Evolutionary conservation across 1,140 invertebrate species (phyloP).

Genomic region (Teleogryllus occipitalis): DNA sequence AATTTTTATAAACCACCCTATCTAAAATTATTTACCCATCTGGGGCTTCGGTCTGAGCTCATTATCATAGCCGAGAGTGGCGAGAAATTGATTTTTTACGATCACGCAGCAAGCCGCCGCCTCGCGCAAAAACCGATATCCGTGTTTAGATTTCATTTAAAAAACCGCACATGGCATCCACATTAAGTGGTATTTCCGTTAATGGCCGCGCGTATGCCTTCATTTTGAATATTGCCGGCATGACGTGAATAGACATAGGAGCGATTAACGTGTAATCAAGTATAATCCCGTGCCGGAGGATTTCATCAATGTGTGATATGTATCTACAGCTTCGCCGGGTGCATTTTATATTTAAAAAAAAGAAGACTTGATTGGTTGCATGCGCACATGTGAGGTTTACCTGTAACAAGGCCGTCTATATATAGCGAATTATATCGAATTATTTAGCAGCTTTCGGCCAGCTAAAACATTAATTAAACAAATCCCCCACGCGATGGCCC

Average conservation of each 20-base stretch:
- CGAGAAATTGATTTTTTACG: slow-evolving; percentile 5
- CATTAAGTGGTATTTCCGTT: slow-evolving; percentile 1
- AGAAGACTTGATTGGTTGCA: slow-evolving; percentile 13
- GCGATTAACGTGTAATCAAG: slow-evolving; percentile 17
- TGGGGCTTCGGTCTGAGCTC: not conserved
- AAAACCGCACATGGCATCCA: not conserved
- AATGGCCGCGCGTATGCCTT: slow-evolving; percentile 2
- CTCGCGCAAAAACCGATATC: not conserved
- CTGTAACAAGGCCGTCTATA: slow-evolving; percentile 10
- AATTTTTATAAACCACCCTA: not conserved
- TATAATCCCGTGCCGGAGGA: slow-evolving; percentile 11
- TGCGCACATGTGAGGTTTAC: slow-evolving; percentile 7
- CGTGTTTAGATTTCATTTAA: slow-evolving; percentile 2
- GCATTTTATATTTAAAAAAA: slow-evolving; percentile 9
- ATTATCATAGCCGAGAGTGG: not conserved
- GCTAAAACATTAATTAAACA: slow-evolving; percentile 22
- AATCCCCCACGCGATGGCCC: not conserved
- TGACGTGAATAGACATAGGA: slow-evolving; percentile 2
- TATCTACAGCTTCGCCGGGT: slow-evolving; percentile 1
- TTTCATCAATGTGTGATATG: slow-evolving; percentile 17
- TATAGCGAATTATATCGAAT: slow-evolving; percentile 20
- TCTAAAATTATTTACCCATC: slow-evolving; percentile 1
- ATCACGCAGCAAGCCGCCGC: not conserved
- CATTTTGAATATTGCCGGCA: not conserved
- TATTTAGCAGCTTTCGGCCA: slow-evolving; percentile 21